Percentiles rank a stretch among this genome's conserved stretches.
phyloP scores from a whole-genome alignment of 2,797 vertebrate species.

The Zonotrichia albicollis region DNA sequence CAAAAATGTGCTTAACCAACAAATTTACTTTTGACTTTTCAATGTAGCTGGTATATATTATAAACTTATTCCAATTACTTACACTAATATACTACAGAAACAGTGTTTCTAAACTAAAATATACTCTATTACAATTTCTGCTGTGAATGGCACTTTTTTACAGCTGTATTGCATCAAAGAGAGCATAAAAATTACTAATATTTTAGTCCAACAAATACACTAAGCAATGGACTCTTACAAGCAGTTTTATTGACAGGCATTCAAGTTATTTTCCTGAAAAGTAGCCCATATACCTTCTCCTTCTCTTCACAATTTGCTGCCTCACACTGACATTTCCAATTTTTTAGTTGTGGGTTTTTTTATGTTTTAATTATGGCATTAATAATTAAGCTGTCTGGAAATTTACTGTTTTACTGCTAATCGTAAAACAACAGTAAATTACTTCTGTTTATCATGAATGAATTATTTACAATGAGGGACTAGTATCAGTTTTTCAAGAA shows the following conservation, averaged over 20 bases:
- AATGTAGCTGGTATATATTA: neutral
- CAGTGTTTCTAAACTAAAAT: neutral
- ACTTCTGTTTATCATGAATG: neutral
- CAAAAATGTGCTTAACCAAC: neutral
- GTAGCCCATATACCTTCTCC: neutral
- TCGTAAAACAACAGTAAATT: neutral
- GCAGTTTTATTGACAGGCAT: neutral
- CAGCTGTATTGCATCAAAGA: neutral
- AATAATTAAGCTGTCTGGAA: neutral
- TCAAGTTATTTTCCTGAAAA: neutral
- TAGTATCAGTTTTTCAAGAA: neutral
- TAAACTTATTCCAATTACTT: neutral
- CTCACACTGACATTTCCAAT: neutral
- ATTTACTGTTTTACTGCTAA: neutral
- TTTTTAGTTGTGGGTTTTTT: rapidly evolving
- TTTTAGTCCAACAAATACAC: neutral
- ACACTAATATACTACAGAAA: neutral
- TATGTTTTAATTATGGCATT: neutral
- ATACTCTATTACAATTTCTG: neutral
- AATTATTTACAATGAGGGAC: neutral
- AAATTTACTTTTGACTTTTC: neutral
- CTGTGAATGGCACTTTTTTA: neutral
- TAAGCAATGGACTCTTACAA: neutral
- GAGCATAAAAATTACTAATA: neutral
- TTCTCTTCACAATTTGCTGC: neutral